Conservation (phyloP, 2,888 invertebrate species). For the Steinernema scapterisci region DNA sequence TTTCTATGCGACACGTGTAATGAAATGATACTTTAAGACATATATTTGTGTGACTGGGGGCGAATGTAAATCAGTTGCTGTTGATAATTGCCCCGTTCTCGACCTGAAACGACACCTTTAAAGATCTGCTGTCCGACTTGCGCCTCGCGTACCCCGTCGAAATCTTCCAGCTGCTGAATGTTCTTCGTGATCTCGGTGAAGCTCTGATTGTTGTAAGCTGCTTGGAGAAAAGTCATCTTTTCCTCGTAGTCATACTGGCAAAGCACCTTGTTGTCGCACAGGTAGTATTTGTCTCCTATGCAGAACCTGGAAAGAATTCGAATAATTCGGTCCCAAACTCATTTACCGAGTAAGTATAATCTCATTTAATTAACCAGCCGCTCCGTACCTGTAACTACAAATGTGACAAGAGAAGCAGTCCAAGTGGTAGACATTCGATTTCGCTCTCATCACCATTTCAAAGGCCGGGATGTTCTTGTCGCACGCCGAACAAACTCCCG, state of each 20-base stretch:
- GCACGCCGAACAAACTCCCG: constrained; percentile 88
- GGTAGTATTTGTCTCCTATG: constrained; percentile 88
- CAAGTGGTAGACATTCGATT: constrained; percentile 88
- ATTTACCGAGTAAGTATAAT: too few relatives aligned
- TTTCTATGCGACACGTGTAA: constrained; percentile 1
- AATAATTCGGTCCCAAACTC: neutral
- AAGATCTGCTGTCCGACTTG: too few relatives aligned
- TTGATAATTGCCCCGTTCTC: neutral
- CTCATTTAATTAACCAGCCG: too few relatives aligned
- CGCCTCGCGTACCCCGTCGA: constrained; percentile 2
- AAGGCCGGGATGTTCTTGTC: constrained; percentile 90
- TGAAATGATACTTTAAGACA: neutral
- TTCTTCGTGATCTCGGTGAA: constrained; percentile 17
- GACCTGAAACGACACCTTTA: neutral
- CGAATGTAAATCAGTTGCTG: neutral
- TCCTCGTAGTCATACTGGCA: constrained; percentile 94
- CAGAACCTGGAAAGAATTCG: constrained; percentile 79
- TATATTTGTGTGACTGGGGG: neutral
- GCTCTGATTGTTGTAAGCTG: constrained; percentile 25
- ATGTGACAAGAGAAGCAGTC: constrained; percentile 93
- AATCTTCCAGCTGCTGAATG: constrained; percentile 26
- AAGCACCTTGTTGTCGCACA: constrained; percentile 81
- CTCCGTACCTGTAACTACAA: constrained; percentile 84
- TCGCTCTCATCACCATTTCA: constrained; percentile 93
- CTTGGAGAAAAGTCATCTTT: constrained; percentile 68